phyloP scores from a whole-genome alignment of 2,888 invertebrate species.

The Melikaiella ostensackeni region DNA sequence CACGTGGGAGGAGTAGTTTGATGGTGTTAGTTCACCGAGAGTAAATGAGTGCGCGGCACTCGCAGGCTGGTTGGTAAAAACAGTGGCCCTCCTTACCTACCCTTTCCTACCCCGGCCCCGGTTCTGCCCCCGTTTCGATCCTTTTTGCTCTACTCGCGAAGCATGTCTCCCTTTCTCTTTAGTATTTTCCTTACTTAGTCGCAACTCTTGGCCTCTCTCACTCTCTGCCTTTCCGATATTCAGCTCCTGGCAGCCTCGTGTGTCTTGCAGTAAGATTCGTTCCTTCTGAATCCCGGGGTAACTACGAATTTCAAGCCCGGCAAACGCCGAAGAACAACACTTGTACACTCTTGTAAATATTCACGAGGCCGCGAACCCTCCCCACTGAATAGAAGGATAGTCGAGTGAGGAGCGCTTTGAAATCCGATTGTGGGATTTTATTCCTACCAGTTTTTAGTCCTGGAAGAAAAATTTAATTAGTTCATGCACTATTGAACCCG shows the following conservation, averaged over 20 bases:
- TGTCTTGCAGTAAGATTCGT: conserved; percentile 63
- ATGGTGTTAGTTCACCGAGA: conserved; percentile 62
- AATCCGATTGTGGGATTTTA: conserved; percentile 35
- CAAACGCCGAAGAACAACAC: conserved; percentile 53
- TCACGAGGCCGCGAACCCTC: conserved; percentile 48
- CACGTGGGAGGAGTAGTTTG: conserved; percentile 41
- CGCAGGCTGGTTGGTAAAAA: conserved; percentile 68
- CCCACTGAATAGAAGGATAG: background rate
- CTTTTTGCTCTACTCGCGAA: conserved; percentile 46
- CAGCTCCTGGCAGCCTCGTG: conserved; percentile 59
- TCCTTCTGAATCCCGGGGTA: conserved; percentile 49
- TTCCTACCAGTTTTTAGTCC: background rate
- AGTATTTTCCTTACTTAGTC: conserved; percentile 42
- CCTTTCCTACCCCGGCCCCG: conserved; percentile 56
- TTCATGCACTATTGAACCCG: background rate
- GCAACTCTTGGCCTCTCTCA: conserved; percentile 43
- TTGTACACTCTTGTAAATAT: conserved; percentile 60
- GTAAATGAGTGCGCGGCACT: conserved; percentile 70
- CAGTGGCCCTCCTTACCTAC: conserved; percentile 68
- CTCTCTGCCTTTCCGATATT: conserved; percentile 65
- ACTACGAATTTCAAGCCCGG: conserved; percentile 56
- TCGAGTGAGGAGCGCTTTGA: conserved; percentile 26
- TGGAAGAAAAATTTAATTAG: background rate
- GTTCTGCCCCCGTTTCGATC: conserved; percentile 44
- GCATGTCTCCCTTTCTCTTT: conserved; percentile 45